Conservation (phyloP, 2,888 invertebrate species). For the Sinotaia quadrata region DNA sequence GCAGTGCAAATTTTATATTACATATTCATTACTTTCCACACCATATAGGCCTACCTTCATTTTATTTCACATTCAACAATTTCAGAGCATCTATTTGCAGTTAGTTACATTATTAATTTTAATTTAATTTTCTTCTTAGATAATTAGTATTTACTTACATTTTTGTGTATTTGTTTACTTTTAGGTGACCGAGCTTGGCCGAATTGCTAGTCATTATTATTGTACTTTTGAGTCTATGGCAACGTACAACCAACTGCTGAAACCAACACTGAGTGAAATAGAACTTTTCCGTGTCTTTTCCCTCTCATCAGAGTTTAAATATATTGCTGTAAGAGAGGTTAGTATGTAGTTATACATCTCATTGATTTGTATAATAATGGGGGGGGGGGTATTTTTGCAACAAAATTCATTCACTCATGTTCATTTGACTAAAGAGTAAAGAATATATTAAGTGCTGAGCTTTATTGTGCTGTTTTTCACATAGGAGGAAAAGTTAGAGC, state of each 20-base stretch:
- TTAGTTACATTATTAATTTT: no score
- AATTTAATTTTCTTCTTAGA: no score
- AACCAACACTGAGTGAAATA: constrained; percentile 96
- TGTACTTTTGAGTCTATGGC: constrained; percentile 97
- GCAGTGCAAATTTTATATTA: no score
- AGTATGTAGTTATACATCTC: constrained; percentile 20
- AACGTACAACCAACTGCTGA: constrained; percentile 95
- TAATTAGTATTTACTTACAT: neutral
- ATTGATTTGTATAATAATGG: neutral
- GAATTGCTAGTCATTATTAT: constrained; percentile 99
- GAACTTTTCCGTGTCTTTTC: constrained; percentile 98
- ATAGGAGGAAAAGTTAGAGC: constrained; percentile 93
- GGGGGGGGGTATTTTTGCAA: neutral
- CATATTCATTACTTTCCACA: no score
- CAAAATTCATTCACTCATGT: no score
- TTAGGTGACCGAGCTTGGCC: constrained; percentile 92
- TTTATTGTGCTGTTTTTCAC: neutral
- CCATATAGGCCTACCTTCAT: no score
- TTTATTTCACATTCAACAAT: no score
- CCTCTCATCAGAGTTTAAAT: constrained; percentile 94
- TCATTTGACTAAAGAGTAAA: no score
- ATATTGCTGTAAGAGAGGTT: constrained; percentile 83
- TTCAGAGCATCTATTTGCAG: no score
- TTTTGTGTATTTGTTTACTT: constrained; percentile 60
- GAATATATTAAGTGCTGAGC: no score